Conservation (phyloP, 2,888 invertebrate species). For the Campaea margaritaria region DNA sequence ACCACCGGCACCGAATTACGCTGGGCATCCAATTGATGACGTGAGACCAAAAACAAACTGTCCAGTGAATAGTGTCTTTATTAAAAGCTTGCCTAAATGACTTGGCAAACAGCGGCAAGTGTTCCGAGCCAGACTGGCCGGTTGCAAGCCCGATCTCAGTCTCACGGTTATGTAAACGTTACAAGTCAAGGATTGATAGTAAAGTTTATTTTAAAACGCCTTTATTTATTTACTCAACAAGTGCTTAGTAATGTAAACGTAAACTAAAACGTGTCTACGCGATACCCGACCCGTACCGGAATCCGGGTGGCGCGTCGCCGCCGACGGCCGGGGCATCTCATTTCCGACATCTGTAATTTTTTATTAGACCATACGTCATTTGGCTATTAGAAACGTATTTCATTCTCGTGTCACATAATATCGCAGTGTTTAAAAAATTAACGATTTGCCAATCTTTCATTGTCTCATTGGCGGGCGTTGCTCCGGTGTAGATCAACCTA, state of each 20-base stretch:
- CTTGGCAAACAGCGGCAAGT: slow-evolving; percentile 5
- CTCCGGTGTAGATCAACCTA: background rate
- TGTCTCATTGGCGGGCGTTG: background rate
- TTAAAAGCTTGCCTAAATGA: slow-evolving; percentile 1
- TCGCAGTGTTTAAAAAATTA: background rate
- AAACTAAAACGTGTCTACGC: slow-evolving; percentile 62
- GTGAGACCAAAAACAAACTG: too few species aligned
- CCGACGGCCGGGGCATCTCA: slow-evolving; percentile 51
- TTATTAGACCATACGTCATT: slow-evolving; percentile 53
- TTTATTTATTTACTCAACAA: slow-evolving; percentile 82
- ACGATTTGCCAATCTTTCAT: background rate
- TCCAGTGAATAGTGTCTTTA: background rate
- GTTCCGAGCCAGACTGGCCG: background rate
- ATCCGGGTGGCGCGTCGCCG: slow-evolving; percentile 53
- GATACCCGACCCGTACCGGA: slow-evolving; percentile 60
- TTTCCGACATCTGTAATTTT: slow-evolving; percentile 61
- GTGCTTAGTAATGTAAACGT: slow-evolving; percentile 81
- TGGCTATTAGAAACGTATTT: slow-evolving; percentile 43
- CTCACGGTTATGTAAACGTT: slow-evolving; percentile 75
- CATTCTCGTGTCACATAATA: slow-evolving; percentile 32
- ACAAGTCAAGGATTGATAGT: slow-evolving; percentile 78
- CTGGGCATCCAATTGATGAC: too few species aligned
- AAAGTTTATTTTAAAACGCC: slow-evolving; percentile 78
- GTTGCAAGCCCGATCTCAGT: slow-evolving; percentile 41
- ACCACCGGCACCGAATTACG: too few species aligned